Evolutionary conservation across 2,113 vertebrate genomes (phyloP).

Genomic region (Carlito syrichta): DNA sequence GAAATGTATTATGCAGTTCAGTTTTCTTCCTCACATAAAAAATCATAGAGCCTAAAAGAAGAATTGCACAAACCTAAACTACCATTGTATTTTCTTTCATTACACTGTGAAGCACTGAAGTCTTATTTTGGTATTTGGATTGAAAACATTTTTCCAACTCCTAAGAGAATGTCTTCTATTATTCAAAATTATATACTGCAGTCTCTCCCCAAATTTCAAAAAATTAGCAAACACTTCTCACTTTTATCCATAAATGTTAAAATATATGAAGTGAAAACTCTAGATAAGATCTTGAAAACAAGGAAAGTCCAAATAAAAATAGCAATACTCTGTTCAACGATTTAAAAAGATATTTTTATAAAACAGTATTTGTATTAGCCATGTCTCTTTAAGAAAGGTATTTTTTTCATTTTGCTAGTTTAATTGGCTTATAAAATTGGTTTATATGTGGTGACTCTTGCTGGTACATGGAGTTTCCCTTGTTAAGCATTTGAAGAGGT

Average conservation of each 20-base stretch:
- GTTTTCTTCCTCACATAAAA: slow-evolving; percentile 50
- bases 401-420: background rate
- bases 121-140: slow-evolving; percentile 30
- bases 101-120: background rate
- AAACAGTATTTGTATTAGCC: background rate
- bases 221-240: background rate
- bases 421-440: background rate
- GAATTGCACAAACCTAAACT: background rate
- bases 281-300: background rate
- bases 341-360: background rate
- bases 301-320: background rate
- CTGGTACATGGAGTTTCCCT: background rate
- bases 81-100: background rate
- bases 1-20: slow-evolving; percentile 29
- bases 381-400: background rate
- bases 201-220: background rate
- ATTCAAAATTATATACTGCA: background rate
- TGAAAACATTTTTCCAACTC: slow-evolving; percentile 12
- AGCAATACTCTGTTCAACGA: background rate
- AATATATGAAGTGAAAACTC: background rate
- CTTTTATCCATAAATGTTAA: background rate
- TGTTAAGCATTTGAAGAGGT: background rate
- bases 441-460: background rate
- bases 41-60: slow-evolving; percentile 33
- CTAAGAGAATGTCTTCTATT: background rate